These are phyloP conservation scores for Morus bassanus DNA, from an alignment of 2,797 vertebrate genomes.

Conservation along the genomic window DNA sequence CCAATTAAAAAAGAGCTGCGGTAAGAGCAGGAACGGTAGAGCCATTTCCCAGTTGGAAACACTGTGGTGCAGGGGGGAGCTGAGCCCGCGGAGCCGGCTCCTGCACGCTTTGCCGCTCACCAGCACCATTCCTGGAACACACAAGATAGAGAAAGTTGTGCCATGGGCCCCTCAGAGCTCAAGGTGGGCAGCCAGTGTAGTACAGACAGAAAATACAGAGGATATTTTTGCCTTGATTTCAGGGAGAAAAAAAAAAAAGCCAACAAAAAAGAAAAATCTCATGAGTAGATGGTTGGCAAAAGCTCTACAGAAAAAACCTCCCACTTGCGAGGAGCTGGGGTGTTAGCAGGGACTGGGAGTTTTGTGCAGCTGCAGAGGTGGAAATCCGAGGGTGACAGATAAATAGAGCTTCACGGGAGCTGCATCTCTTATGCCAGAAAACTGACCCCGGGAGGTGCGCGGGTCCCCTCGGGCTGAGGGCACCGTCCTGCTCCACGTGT, in stretches of 20 bases:
- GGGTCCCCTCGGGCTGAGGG: background rate
- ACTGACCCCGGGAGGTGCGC: rapidly evolving
- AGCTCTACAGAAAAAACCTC: background rate
- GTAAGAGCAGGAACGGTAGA: background rate
- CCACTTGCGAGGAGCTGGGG: background rate
- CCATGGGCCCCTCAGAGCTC: rapidly evolving
- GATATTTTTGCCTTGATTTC: background rate
- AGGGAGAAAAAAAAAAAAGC: background rate
- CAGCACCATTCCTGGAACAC: background rate
- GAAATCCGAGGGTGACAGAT: background rate
- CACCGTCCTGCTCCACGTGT: background rate
- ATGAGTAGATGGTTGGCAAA: background rate
- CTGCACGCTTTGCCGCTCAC: background rate
- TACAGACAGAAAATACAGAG: background rate
- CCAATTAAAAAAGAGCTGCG: background rate
- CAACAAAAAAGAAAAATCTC: background rate
- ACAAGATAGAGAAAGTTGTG: background rate
- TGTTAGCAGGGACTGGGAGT: background rate
- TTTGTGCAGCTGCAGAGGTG: background rate
- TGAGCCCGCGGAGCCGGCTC: background rate
- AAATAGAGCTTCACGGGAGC: background rate
- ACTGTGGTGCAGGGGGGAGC: rapidly evolving
- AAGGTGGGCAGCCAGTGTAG: background rate
- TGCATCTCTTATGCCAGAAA: too few relatives aligned
- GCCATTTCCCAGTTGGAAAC: background rate